phyloP scores from a whole-genome alignment of 1,140 invertebrate species.

The Heterodera carotae region DNA sequence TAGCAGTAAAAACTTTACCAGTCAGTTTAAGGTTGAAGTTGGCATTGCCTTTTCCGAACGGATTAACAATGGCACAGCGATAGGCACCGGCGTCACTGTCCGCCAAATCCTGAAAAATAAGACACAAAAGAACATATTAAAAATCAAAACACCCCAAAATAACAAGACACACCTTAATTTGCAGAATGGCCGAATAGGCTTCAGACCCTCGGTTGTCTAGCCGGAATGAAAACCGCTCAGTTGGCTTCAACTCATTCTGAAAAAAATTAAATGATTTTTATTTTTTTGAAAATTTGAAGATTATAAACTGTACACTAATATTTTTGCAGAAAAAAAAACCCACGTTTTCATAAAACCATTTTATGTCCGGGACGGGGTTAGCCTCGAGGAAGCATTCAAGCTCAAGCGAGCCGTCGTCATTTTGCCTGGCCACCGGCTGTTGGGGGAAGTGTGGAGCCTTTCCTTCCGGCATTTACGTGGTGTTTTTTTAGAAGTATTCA shows the following conservation, averaged over 20 bases:
- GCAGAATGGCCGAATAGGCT: slow-evolving; percentile 82
- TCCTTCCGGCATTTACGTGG: slow-evolving; percentile 68
- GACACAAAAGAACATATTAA: slow-evolving; percentile 16
- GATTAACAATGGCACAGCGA: slow-evolving; percentile 68
- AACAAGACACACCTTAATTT: slow-evolving; percentile 76
- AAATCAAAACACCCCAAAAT: background rate
- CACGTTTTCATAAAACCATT: slow-evolving; percentile 75
- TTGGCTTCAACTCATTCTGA: slow-evolving; percentile 77
- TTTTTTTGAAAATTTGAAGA: slow-evolving; percentile 4
- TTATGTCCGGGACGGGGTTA: slow-evolving; percentile 88
- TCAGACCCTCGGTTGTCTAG: slow-evolving; percentile 78
- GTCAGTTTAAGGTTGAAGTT: slow-evolving; percentile 67
- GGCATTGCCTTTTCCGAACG: slow-evolving; percentile 66
- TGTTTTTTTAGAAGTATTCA: too few species aligned
- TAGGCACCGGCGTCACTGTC: slow-evolving; percentile 68
- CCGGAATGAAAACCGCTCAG: slow-evolving; percentile 80
- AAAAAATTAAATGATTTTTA: slow-evolving; percentile 55
- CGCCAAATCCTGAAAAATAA: slow-evolving; percentile 60
- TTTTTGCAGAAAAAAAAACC: slow-evolving; percentile 29
- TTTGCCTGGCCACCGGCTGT: slow-evolving; percentile 92
- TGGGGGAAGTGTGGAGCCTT: slow-evolving; percentile 93
- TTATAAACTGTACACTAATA: background rate
- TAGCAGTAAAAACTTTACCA: too few species aligned
- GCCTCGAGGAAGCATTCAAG: slow-evolving; percentile 94
- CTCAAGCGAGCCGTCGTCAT: slow-evolving; percentile 80